Evolutionary conservation across 1,140 invertebrate species (phyloP).

Genomic region (Hyles euphorbiae): DNA sequence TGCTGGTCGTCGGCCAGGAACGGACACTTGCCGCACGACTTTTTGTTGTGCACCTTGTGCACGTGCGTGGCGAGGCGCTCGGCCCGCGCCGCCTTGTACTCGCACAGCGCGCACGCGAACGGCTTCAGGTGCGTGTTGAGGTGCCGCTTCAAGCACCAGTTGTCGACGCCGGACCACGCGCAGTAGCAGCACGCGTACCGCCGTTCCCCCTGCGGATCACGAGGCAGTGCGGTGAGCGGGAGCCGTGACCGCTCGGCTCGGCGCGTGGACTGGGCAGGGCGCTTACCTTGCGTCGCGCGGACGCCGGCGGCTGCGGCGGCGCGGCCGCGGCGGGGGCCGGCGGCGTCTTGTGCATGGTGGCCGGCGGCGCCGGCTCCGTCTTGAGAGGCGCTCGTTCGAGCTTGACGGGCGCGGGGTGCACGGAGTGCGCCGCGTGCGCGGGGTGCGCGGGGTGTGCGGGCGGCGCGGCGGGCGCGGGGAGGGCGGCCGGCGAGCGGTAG

Average conservation of each 20-base stretch:
- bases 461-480: slow-evolving; percentile 75
- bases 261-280: background rate
- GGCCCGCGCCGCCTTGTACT: slow-evolving; percentile 92
- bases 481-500: slow-evolving; percentile 62
- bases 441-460: slow-evolving; percentile 39
- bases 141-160: slow-evolving; percentile 94
- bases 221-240: background rate
- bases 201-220: slow-evolving; percentile 70
- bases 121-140: slow-evolving; percentile 94
- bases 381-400: slow-evolving; percentile 51
- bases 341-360: slow-evolving; percentile 24
- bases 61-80: slow-evolving; percentile 91
- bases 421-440: slow-evolving; percentile 29
- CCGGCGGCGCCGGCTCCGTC: slow-evolving; percentile 27
- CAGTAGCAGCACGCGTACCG: slow-evolving; percentile 91
- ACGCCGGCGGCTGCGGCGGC: slow-evolving; percentile 27
- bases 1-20: slow-evolving; percentile 88
- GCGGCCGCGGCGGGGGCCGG: slow-evolving; percentile 34
- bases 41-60: slow-evolving; percentile 92
- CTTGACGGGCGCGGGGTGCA: slow-evolving; percentile 29
- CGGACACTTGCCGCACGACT: slow-evolving; percentile 90
- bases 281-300: slow-evolving; percentile 15
- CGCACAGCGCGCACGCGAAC: slow-evolving; percentile 90
- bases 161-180: slow-evolving; percentile 93
- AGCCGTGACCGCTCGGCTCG: background rate